Base-by-base conservation (phyloP, 2,888 invertebrate species). In the Dexiosoma caninum region DNA sequence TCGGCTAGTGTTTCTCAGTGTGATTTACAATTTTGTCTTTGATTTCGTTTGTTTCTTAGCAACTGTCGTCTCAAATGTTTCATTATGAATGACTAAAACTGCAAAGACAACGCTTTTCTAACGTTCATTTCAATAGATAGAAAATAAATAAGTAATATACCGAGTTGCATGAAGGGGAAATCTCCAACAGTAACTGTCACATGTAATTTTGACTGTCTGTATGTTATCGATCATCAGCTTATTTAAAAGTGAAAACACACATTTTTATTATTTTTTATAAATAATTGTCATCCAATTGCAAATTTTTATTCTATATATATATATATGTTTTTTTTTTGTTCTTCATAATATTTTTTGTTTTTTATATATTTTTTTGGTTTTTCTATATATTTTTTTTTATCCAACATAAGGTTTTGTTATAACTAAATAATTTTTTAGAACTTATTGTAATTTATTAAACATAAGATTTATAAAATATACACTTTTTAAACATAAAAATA, bases 271-370 rank as follows among this genome's bases (percentile, higher is more conserved):
- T 55, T 74, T 44, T 59, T 59, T 67, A 30, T 30, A 72, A 72
- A 42, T 55, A 59, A 42, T 59, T 57, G 67, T 82, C 60, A 79
- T 74, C 79, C 76, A 77, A 74, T 77, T 79, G 74, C 60, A 79
- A 79, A 74, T 64, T 64, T 77, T 72, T 76, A 75, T 71, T 82
- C 72, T 70, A 60, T 57, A 40, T 62, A 32, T 12, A 55, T 8
- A 55, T 44, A 19, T 44, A 19, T 44, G 21, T 64, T 69, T 69
- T 69, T 44, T 64, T 14, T 51, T 21, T 66, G 4, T 27, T 27
- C 6, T 27, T 27, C 6, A 27, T 69, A 7, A 23, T 64, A 35
- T 60, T 55, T 37, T 66, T 27, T 27, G 3, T 27, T 27, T 27
- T 6, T 27, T 27, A 5, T 37, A 6, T 21, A 51, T 70, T 40